Base-by-base conservation (phyloP, 1,140 invertebrate genomes). In the Pogonus chalceus region DNA sequence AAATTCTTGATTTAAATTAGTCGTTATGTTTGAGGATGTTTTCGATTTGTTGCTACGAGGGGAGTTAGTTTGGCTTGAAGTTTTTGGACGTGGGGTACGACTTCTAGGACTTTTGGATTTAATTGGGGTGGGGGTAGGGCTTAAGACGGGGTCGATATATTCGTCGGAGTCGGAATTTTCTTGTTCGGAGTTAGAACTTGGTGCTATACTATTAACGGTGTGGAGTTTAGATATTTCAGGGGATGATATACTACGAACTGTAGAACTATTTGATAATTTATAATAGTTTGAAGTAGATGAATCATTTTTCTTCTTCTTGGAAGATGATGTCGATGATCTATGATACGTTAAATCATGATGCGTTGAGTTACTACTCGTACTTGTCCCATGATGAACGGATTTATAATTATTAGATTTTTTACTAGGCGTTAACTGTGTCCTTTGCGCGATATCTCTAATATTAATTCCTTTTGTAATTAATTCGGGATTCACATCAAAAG, bases 401-500 rank as follows among this genome's bases (percentile, higher is more conserved):
- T 43, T 43, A 9, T 16, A n/a, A n/a, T n/a, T 16, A 43, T 43
- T 43, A 12, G 37, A 20, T 63, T 73, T 61, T 67, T 72, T 66
- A 60, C 70, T 62, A 61, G 70, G 59, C 61, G 69, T 60, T 66
- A 69, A 58, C 65, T 69, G 73, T 61, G 63, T 53, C 60, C 68
- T 50, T 57, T 58, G 52, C 23, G 65, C 60, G 43, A 69, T 58
- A 56, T 67, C 67, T 16, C 53, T 52, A 37, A 64, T 18, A 20
- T 57, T 61, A n/a, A 67, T 58, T 47, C 57, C 58, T 56, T 66
- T 65, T 23, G 63, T 66, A 54, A 57, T 61, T 50, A 62, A 59
- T 56, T 65, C 63, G 18, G 54, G 55, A 59, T 62, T 57, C 53
- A 61, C 46, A 47, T 80, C 77, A 51, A 71, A 69, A 31, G 77